Evolutionary conservation across 2,888 invertebrate species (phyloP).

Genomic region (Sarcophaga subvicina): DNA sequence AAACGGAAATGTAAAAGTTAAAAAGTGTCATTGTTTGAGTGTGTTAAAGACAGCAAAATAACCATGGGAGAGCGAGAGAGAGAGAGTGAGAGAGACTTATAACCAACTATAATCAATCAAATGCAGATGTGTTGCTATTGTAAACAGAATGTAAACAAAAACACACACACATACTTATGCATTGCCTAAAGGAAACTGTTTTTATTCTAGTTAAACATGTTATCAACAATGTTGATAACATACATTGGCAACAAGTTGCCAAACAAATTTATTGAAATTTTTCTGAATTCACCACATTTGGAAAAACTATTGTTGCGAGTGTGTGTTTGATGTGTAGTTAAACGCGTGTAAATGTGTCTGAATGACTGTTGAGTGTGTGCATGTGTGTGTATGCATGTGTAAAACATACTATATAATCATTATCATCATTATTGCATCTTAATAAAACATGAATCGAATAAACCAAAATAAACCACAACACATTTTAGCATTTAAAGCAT

Average conservation of each 20-base stretch:
- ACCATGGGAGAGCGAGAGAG: not conserved
- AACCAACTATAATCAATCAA: slow-evolving; percentile 63
- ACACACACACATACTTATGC: not conserved
- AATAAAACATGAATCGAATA: slow-evolving; percentile 66
- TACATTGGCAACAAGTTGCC: slow-evolving; percentile 29
- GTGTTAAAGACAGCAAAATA: slow-evolving; percentile 14
- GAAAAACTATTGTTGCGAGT: not conserved
- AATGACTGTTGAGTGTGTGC: not conserved
- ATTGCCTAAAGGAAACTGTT: not conserved
- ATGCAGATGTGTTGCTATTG: slow-evolving; percentile 57
- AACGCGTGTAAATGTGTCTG: not conserved
- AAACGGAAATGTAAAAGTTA: slow-evolving; percentile 45
- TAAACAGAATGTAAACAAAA: slow-evolving; percentile 34
- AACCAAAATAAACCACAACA: slow-evolving; percentile 68
- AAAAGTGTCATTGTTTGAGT: slow-evolving; percentile 8
- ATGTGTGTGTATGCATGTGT: not conserved
- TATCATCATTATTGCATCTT: slow-evolving; percentile 58
- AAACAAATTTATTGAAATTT: not conserved
- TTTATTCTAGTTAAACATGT: slow-evolving; percentile 11
- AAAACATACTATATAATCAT: slow-evolving; percentile 7
- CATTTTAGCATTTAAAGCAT: slow-evolving; percentile 65
- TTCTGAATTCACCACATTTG: slow-evolving; percentile 7
- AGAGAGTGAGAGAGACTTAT: not conserved
- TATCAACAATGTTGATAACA: slow-evolving; percentile 21
- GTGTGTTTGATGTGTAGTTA: not conserved